A percentile compares a stretch with the other conserved stretches of the same genome.
Evolutionary conservation across 2,888 invertebrate genomes (phyloP).

Genomic region (Drosophila anceps): DNA sequence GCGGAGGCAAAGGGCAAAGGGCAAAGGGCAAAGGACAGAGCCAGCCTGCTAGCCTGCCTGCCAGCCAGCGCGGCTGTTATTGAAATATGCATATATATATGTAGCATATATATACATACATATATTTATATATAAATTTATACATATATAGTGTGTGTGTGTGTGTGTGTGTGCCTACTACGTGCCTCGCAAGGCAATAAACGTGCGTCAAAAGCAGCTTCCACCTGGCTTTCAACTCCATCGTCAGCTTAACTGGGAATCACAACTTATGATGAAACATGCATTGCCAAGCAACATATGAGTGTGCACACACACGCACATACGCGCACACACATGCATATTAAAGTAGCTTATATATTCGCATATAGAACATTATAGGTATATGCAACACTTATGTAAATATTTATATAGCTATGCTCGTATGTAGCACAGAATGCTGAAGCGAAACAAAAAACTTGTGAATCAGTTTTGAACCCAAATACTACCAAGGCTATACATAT

Average conservation of each 20-base stretch:
- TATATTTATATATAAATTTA: constrained; percentile 8
- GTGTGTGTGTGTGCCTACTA: constrained; percentile 42
- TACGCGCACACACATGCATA: constrained; percentile 6
- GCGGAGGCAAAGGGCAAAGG: neutral
- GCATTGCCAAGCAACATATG: constrained; percentile 15
- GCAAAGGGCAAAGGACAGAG: constrained; percentile 9
- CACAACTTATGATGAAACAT: constrained; percentile 53
- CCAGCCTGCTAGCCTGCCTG: constrained; percentile 1
- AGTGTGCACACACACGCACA: neutral
- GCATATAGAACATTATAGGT: neutral
- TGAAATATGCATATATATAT: constrained; percentile 51
- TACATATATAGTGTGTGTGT: constrained; percentile 12
- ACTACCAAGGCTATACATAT: no score
- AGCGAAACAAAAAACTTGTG: no score
- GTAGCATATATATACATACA: neutral
- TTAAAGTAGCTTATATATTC: constrained; percentile 14
- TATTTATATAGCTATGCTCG: neutral
- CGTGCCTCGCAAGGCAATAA: constrained; percentile 74
- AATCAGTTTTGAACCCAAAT: no score
- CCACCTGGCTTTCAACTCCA: constrained; percentile 35
- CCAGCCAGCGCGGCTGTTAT: constrained; percentile 55
- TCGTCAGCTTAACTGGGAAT: constrained; percentile 34
- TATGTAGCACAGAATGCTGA: no score
- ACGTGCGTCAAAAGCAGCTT: constrained; percentile 50
- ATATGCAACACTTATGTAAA: constrained; percentile 7